Evolutionary conservation across 2,113 vertebrate species (phyloP).

Genomic region (western clawed frog (Xenopus tropicalis)): DNA sequence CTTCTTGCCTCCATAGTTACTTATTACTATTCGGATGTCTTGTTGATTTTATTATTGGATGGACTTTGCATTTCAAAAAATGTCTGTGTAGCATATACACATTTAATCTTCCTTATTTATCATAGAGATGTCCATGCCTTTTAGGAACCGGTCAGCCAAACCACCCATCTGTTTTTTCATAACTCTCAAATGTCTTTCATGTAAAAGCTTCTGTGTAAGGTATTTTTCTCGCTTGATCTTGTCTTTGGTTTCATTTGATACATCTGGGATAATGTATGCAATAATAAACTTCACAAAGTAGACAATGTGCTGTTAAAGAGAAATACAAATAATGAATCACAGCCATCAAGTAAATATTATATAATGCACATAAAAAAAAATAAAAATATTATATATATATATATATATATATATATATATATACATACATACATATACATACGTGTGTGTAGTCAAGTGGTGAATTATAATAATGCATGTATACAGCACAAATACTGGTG

Average conservation of each 20-base stretch:
- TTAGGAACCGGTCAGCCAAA: conserved; percentile 44
- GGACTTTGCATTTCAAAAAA: too few relatives aligned
- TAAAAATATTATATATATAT: too few relatives aligned
- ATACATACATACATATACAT: too few relatives aligned
- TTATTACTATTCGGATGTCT: too few relatives aligned
- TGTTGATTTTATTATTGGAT: too few relatives aligned
- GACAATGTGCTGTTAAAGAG: conserved; percentile 77
- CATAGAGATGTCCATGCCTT: conserved; percentile 46
- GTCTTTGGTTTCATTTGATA: conserved; percentile 76
- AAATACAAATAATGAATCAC: conserved; percentile 36
- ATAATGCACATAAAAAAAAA: neutral
- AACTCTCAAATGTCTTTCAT: conserved; percentile 76
- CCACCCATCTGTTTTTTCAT: conserved; percentile 67
- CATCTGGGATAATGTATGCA: conserved; percentile 81
- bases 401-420: too few relatives aligned
- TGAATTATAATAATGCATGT: too few relatives aligned
- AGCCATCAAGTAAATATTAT: neutral
- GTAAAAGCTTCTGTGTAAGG: conserved; percentile 84
- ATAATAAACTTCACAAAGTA: conserved; percentile 88
- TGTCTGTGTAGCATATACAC: neutral
- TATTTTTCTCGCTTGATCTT: conserved; percentile 90
- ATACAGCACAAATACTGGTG: too few relatives aligned
- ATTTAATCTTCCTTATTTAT: conserved; percentile 58
- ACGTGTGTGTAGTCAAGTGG: too few relatives aligned
- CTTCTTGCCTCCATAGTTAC: too few relatives aligned